A percentile compares a stretch with the other conserved stretches of the same genome.
phyloP scores from a whole-genome alignment of 2,113 vertebrate species.

The Martes martes region DNA sequence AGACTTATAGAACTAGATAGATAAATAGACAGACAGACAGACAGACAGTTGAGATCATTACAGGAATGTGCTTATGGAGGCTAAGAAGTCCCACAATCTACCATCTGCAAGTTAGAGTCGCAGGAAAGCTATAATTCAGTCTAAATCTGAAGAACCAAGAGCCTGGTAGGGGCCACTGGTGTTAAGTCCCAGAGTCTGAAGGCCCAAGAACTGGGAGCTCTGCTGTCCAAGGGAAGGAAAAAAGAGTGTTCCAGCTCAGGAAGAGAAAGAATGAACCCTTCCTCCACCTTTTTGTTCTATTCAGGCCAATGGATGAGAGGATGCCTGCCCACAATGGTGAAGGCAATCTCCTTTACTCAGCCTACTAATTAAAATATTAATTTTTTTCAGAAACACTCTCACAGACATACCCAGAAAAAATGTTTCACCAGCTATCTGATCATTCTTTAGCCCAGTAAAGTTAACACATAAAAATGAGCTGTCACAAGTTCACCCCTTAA shows the following conservation, averaged over 20 bases:
- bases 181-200: background rate
- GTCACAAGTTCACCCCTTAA: background rate
- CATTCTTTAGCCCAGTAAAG: background rate
- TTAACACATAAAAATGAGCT: background rate
- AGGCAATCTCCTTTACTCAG: background rate
- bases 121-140: background rate
- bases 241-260: background rate
- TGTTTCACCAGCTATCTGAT: background rate
- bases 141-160: background rate
- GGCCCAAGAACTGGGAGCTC: background rate
- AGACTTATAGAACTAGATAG: background rate
- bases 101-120: background rate
- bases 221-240: background rate
- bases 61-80: background rate
- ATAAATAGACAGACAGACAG: background rate
- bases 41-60: background rate
- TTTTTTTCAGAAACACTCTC: background rate
- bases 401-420: background rate
- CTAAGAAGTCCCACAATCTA: background rate
- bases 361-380: background rate
- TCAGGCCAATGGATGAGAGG: background rate
- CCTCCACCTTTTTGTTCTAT: background rate
- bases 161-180: background rate
- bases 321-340: background rate
- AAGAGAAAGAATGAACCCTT: background rate